Evolutionary conservation across 1,140 invertebrate genomes (phyloP), one percentile per base, ranked within the genome.

Genomic region (Oryctes rhinoceros): DNA sequence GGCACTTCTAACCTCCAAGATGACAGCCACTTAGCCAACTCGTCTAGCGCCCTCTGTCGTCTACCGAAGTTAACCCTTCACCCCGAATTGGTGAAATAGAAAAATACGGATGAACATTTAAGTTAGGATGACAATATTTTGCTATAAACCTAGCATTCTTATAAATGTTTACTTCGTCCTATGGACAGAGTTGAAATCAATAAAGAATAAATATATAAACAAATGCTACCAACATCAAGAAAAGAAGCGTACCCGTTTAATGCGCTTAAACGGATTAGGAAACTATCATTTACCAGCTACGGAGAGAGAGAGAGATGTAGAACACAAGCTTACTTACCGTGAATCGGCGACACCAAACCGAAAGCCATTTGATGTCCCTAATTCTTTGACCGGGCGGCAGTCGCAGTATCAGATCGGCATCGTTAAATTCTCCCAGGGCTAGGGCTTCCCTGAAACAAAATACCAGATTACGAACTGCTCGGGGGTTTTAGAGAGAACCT

Each of bases 291-390:
- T 4, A 9, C 47, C 7, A 48, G n/a, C 49, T 53, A 53, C 4
- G 6, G 49, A 4, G 13, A 1, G 13, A 67, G n/a, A 18, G n/a
- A 67, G 18, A 13, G 62, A n/a, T n/a, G n/a, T 1, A 77, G 11
- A 76, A 53, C 2, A 30, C 2, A 30, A 30, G 2, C 24, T 30
- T 30, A 89, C 94, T 95, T 89, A 97, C 96, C 83, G 94, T 96
- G 87, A 97, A 97, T 86, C 96, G 90, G 83, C 94, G 89, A 88
- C 95, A 97, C 96, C 96, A 98, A 24, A 98, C 94, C 78, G 94
- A 94, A 79, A 97, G 91, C 94, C 95, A 97, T 87, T 92, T 92
- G 88, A 97, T 95, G 88, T 97, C 95, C 84, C 93, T 91, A 85
- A 97, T 91, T 86, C 94, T 92, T 87, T 94, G 93, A 76, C 94